A percentile compares a stretch with the other conserved stretches of the same genome.
These are phyloP conservation scores for Dryoscopus gambensis DNA, from an alignment of 2,113 vertebrate genomes.

Conservation along the genomic window DNA sequence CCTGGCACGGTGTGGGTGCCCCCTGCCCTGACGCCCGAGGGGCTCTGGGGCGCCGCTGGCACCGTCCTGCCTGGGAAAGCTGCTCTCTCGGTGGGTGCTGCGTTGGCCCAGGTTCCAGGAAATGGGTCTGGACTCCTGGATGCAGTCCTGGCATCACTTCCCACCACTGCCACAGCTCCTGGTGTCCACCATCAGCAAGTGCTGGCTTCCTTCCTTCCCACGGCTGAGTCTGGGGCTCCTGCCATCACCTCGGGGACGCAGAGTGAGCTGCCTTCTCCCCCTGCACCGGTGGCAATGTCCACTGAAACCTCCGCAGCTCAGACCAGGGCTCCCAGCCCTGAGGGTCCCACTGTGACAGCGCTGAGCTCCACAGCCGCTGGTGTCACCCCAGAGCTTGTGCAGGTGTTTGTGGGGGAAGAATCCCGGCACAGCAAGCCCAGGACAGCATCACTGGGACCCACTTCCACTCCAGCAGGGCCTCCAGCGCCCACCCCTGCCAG, in stretches of 20 bases:
- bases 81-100: fast-evolving
- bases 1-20: background rate
- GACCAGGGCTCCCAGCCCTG: background rate
- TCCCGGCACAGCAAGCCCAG: background rate
- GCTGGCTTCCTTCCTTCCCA: background rate
- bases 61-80: background rate
- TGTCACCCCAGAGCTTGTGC: background rate
- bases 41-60: background rate
- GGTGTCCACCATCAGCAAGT: fast-evolving
- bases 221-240: fast-evolving
- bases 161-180: fast-evolving
- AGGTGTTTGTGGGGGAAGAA: background rate
- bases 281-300: background rate
- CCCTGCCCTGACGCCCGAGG: background rate
- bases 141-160: fast-evolving
- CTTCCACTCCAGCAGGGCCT: background rate
- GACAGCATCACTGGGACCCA: background rate
- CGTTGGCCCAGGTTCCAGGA: background rate
- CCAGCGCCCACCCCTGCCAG: background rate
- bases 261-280: background rate
- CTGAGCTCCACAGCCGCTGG: background rate
- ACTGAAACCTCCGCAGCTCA: fast-evolving
- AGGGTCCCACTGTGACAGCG: fast-evolving
- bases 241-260: fast-evolving
- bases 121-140: background rate